These are phyloP conservation scores for Epicauta chinensis DNA, from an alignment of 1,140 invertebrate genomes.

Conservation along the genomic window DNA sequence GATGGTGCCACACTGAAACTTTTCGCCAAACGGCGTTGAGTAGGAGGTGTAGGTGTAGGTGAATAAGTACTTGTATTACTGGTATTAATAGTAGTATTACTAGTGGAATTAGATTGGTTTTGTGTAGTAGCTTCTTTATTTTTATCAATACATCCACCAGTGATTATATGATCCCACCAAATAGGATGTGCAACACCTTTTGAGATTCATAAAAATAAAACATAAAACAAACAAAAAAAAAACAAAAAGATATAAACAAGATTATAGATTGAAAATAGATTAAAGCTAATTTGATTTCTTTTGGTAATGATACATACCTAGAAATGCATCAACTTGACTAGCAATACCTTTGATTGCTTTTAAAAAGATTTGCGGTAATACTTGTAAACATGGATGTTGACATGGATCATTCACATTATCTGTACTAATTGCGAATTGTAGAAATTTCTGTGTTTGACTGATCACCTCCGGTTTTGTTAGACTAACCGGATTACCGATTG, in stretches of 20 bases:
- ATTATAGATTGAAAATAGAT: not conserved
- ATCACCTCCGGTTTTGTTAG: conserved; percentile 71
- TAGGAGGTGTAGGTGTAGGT: conserved; percentile 67
- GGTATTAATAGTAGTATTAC: not conserved
- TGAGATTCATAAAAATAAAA: conserved; percentile 18
- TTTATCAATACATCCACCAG: conserved; percentile 40
- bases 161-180: conserved; percentile 38
- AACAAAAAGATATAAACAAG: not conserved
- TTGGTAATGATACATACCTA: conserved; percentile 78
- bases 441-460: conserved; percentile 63
- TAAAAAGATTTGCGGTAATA: conserved; percentile 83
- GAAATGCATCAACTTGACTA: conserved; percentile 89
- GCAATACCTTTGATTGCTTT: conserved; percentile 92
- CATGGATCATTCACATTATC: conserved; percentile 74
- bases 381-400: conserved; percentile 85
- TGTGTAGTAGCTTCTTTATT: conserved; percentile 24
- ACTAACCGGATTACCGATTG: conserved; percentile 89
- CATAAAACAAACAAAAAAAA: not conserved
- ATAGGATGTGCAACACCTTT: conserved; percentile 35
- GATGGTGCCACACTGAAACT: conserved; percentile 79
- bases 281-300: not conserved
- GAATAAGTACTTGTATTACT: conserved; percentile 30
- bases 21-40: conserved; percentile 77
- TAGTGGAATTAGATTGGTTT: conserved; percentile 10
- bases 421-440: conserved; percentile 46